Evolutionary conservation across 2,888 invertebrate species (phyloP).

Genomic region (Polymixis flavicincta): DNA sequence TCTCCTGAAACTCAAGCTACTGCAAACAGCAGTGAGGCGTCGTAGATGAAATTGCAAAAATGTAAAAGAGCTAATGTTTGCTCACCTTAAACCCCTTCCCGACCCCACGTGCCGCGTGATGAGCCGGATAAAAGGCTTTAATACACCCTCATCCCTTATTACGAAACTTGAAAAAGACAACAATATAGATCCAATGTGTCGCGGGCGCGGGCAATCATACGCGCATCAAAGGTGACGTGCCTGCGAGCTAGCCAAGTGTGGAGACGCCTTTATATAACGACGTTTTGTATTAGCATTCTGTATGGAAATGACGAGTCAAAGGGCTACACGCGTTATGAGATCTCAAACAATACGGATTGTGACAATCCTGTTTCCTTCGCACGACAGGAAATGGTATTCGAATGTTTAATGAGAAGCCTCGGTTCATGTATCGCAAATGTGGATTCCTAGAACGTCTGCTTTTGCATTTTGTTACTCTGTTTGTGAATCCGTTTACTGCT

Average conservation of each 20-base stretch:
- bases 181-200: slow-evolving; percentile 91
- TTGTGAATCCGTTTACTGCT: slow-evolving; percentile 47
- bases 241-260: slow-evolving; percentile 87
- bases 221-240: slow-evolving; percentile 89
- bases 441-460: slow-evolving; percentile 62
- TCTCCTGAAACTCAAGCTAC: slow-evolving; percentile 78
- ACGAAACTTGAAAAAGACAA: slow-evolving; percentile 91
- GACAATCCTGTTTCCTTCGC: slow-evolving; percentile 88
- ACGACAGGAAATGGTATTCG: slow-evolving; percentile 87
- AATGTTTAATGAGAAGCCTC: slow-evolving; percentile 87
- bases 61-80: slow-evolving; percentile 91
- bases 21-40: slow-evolving; percentile 87
- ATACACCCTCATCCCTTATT: slow-evolving; percentile 91
- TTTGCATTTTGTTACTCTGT: slow-evolving; percentile 57
- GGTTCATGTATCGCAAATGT: slow-evolving; percentile 77
- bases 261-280: slow-evolving; percentile 83
- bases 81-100: slow-evolving; percentile 90
- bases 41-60: slow-evolving; percentile 90
- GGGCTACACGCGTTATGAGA: slow-evolving; percentile 89
- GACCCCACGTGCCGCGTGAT: slow-evolving; percentile 89
- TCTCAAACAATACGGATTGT: slow-evolving; percentile 89
- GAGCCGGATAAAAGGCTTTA: slow-evolving; percentile 91
- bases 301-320: slow-evolving; percentile 86
- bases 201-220: slow-evolving; percentile 90
- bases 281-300: slow-evolving; percentile 84